phyloP scores from a whole-genome alignment of 1,140 invertebrate genomes.

The Aphidius ervi region DNA sequence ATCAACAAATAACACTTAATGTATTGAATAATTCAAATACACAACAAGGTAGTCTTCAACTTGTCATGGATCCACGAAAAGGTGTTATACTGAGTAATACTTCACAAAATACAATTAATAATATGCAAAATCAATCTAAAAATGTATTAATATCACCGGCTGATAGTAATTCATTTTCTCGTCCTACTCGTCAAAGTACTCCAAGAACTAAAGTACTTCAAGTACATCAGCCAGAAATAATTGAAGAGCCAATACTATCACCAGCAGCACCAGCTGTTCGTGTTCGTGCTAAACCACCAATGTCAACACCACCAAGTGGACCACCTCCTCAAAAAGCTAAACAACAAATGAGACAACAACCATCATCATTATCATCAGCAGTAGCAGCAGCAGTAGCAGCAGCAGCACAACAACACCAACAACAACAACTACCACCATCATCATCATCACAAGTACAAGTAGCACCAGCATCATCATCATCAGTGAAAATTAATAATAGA shows the following conservation, averaged over 20 bases:
- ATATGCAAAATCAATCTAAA: background rate
- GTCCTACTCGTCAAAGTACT: background rate
- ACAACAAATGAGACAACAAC: constrained; percentile 16
- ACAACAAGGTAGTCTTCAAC: constrained; percentile 49
- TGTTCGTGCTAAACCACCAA: constrained; percentile 1
- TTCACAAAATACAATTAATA: constrained; percentile 32
- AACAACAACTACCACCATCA: constrained; percentile 34
- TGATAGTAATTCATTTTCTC: background rate
- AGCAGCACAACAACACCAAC: background rate
- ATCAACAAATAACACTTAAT: constrained; percentile 45
- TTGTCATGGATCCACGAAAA: constrained; percentile 55
- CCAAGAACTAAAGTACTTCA: constrained; percentile 17
- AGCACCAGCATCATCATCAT: constrained; percentile 26
- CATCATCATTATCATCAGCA: background rate
- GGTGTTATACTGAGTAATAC: constrained; percentile 53
- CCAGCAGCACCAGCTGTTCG: constrained; percentile 20
- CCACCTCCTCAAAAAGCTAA: background rate
- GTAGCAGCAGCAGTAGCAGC: background rate
- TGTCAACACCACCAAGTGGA: too few species aligned
- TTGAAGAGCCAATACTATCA: constrained; percentile 39
- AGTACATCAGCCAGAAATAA: constrained; percentile 38
- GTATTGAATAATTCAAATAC: constrained; percentile 42
- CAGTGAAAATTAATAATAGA: constrained; percentile 31
- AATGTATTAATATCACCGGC: too few species aligned
- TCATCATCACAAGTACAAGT: constrained; percentile 42